Conservation (phyloP, 2,888 invertebrate genomes). For the Crocallis elinguaria region DNA sequence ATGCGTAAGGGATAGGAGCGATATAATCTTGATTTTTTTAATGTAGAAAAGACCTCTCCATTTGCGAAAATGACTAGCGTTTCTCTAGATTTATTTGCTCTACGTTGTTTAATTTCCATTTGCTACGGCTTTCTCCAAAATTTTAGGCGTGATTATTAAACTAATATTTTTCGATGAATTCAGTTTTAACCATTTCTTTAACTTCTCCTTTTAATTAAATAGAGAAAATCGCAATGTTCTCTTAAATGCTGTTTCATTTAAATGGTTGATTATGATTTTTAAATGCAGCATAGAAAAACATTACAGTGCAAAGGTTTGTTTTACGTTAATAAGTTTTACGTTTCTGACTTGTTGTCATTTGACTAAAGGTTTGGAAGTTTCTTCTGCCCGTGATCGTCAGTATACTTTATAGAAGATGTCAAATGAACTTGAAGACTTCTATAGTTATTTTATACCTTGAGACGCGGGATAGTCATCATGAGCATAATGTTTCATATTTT, state of each 20-base stretch:
- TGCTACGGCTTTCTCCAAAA: background rate
- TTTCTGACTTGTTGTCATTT: no score
- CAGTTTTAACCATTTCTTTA: background rate
- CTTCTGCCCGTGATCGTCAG: no score
- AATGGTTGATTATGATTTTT: no score
- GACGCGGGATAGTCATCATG: no score
- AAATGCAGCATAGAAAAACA: no score
- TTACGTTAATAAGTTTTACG: no score
- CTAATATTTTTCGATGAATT: background rate
- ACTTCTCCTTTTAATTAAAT: background rate
- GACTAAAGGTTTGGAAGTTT: no score
- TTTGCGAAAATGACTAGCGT: slow-evolving; percentile 3
- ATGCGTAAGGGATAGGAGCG: background rate
- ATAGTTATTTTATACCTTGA: no score
- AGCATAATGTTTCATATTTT: no score
- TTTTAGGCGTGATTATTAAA: background rate
- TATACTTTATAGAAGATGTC: no score
- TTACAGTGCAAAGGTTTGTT: no score
- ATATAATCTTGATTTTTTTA: slow-evolving; percentile 1
- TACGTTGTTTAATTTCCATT: slow-evolving; percentile 13
- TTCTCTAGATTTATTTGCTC: slow-evolving; percentile 10
- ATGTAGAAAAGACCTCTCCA: background rate
- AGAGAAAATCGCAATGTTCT: background rate
- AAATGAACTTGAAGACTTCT: no score
- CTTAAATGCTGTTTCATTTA: background rate